phyloP scores from a whole-genome alignment of 2,888 invertebrate species.

The Aphodius granarius region DNA sequence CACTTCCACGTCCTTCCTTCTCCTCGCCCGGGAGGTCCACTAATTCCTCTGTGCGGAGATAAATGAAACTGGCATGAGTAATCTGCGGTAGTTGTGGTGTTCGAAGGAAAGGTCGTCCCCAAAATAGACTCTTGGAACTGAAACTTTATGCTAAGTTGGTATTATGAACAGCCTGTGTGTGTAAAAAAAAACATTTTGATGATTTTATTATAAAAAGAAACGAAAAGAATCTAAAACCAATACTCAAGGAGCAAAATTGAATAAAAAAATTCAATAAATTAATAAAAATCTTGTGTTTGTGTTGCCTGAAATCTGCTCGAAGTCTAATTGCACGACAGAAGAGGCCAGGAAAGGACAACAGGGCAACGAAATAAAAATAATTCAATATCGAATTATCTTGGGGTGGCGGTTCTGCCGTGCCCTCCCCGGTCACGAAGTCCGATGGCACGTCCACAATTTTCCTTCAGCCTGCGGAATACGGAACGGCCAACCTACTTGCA shows the following conservation, averaged over 20 bases:
- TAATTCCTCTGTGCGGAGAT: background rate
- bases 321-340: no score
- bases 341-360: background rate
- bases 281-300: no score
- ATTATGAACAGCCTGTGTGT: no score
- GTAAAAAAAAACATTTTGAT: no score
- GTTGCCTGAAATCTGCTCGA: background rate
- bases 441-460: background rate
- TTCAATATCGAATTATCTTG: slow-evolving; percentile 8
- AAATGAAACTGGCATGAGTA: background rate
- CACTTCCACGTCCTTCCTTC: background rate
- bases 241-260: no score
- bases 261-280: no score
- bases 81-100: background rate
- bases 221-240: no score
- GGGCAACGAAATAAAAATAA: slow-evolving; percentile 3
- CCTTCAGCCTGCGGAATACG: background rate
- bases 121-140: no score
- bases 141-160: no score
- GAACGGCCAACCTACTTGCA: background rate
- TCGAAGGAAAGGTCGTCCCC: background rate
- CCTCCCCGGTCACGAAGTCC: no score
- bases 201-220: no score
- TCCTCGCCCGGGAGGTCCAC: background rate
- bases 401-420: background rate